Conservation (phyloP, 2,113 vertebrate species). For the Marmota monax region DNA sequence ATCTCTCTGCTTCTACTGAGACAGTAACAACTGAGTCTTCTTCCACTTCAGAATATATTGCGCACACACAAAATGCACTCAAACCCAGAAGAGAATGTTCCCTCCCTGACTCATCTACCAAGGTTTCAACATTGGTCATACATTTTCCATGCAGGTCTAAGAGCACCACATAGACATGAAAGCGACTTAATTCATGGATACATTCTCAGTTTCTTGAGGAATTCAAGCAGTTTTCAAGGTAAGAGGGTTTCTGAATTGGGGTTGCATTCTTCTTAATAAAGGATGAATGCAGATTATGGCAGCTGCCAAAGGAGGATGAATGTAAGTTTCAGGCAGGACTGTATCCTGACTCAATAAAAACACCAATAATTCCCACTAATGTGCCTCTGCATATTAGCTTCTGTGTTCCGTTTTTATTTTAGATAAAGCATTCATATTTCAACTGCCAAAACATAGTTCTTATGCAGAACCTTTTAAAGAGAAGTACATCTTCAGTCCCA, state of each 20-base stretch:
- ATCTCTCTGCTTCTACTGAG: background rate
- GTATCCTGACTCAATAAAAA: background rate
- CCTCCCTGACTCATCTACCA: background rate
- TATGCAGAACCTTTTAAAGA: background rate
- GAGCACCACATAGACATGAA: background rate
- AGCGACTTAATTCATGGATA: background rate
- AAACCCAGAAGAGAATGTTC: background rate
- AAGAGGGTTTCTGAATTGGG: slow-evolving; percentile 40
- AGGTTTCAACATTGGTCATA: background rate
- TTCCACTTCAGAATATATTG: background rate
- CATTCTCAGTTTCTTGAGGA: background rate
- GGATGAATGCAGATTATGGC: background rate
- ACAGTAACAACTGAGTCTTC: background rate
- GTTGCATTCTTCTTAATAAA: background rate
- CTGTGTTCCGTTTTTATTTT: background rate
- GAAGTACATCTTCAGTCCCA: background rate
- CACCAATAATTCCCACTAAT: fast-evolving
- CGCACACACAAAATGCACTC: background rate
- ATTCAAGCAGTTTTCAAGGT: background rate
- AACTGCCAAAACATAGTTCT: background rate
- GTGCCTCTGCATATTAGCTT: background rate
- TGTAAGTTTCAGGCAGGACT: background rate
- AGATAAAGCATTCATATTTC: background rate
- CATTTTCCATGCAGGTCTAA: background rate
- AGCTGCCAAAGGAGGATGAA: background rate